Evolutionary conservation across 2,113 vertebrate genomes (phyloP), one percentile per base, ranked within the genome.

Genomic region (Megaleporinus macrocephalus): DNA sequence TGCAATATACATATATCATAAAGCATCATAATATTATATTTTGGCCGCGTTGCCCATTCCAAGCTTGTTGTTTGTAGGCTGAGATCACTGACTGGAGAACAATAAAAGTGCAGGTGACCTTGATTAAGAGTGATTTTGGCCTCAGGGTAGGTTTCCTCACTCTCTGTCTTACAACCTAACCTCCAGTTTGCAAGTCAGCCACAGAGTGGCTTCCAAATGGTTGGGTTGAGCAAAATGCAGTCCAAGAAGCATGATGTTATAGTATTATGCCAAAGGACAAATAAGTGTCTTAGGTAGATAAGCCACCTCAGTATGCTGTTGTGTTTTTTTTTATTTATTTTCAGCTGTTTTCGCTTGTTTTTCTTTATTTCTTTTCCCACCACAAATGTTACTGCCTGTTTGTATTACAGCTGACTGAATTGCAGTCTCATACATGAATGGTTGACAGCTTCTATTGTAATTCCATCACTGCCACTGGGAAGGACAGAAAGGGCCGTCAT

Each of bases 401-500:
- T 30, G 3, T 75, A 1, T 75, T 36, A 36, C 33, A 75, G 73
- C 53, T 33, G 53, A 20, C 26, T 22, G 20, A 61, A 59, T 33
- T 70, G 65, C 62, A 81, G 55, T 47, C 72, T 66, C 29, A 51
- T 36, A 33, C 53, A 62, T 12, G n/a, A 27, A 63, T 73, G 70
- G 47, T 71, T 33, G 47, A 72, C 11, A 75, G 27, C 29, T 36
- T 59, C 29, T 33, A 36, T 65, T 55, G 27, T 18, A 66, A n/a
- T 27, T 68, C 79, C 26, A 74, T 44, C 29, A 57, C 71, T 44
- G 22, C 27, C 57, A 69, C 55, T 33, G 41, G 18, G 73, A 7
- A 68, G 49, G n/a, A 41, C 30, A 24, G 36, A 65, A 20, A 74
- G 47, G 65, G 51, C 65, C 72, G 44, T 57, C 73, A 53, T 27